Evolutionary conservation across 2,797 vertebrate species (phyloP).

Genomic region (Schizopygopsis pylzovi): DNA sequence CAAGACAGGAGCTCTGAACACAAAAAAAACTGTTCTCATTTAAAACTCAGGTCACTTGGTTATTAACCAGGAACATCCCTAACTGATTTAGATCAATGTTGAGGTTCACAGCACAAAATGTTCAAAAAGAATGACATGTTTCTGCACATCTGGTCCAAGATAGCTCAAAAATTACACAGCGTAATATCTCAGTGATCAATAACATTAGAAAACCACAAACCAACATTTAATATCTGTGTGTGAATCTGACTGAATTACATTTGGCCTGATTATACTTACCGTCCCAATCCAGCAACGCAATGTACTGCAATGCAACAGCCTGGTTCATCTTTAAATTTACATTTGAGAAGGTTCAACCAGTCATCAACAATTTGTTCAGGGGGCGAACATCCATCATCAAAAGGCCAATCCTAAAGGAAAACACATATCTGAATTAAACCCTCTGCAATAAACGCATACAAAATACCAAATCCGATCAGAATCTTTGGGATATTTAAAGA

Average conservation of each 20-base stretch:
- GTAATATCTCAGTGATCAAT: background rate
- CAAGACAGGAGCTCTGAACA: conserved; percentile 91
- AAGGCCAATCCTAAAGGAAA: conserved; percentile 79
- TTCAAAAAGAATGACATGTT: background rate
- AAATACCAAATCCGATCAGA: background rate
- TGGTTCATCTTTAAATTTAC: conserved; percentile 79
- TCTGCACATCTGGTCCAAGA: background rate
- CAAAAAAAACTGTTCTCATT: conserved; percentile 7
- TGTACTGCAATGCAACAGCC: conserved; percentile 81
- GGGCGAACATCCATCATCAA: conserved; percentile 79
- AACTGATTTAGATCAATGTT: background rate
- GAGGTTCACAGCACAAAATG: conserved; percentile 3
- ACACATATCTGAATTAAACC: background rate
- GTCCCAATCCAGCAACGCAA: conserved; percentile 81
- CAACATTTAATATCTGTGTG: background rate
- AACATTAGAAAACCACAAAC: background rate
- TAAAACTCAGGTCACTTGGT: background rate
- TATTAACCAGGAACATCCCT: background rate
- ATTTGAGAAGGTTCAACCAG: conserved; percentile 78
- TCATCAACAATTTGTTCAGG: conserved; percentile 80
- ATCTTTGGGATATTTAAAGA: background rate
- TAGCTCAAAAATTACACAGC: background rate
- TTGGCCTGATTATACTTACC: conserved; percentile 65
- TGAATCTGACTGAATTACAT: background rate
- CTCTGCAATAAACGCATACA: background rate